Conservation (phyloP, 2,888 invertebrate species). For the Caenorhabditis uteleia region DNA sequence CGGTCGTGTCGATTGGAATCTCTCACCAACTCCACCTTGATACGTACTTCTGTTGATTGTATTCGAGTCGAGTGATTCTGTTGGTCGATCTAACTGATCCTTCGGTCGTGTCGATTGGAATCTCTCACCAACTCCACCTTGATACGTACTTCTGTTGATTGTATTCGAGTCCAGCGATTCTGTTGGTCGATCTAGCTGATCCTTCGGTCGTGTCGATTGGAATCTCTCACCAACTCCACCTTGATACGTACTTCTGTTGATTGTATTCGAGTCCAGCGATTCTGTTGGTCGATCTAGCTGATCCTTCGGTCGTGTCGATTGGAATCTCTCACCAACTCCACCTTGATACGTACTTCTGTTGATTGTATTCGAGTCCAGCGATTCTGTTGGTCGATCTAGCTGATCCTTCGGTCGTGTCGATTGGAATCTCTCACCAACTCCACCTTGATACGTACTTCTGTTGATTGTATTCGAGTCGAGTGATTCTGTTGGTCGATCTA, state of each 20-base stretch:
- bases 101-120: conserved; percentile 7
- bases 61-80: conserved; percentile 1
- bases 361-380: conserved; percentile 6
- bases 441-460: conserved; percentile 12
- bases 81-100: conserved; percentile 7
- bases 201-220: conserved; percentile 7
- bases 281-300: conserved; percentile 4
- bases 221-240: conserved; percentile 9
- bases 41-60: conserved; percentile 13
- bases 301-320: conserved; percentile 7
- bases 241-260: conserved; percentile 13
- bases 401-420: conserved; percentile 6
- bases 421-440: conserved; percentile 5
- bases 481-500: conserved; percentile 5
- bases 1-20: conserved; percentile 6
- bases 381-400: conserved; percentile 5
- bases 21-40: conserved; percentile 9
- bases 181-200: conserved; percentile 3
- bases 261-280: conserved; percentile 3
- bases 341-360: conserved; percentile 14
- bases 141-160: conserved; percentile 12
- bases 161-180: conserved; percentile 6
- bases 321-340: conserved; percentile 6
- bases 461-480: conserved; percentile 8
- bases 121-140: conserved; percentile 9